Evolutionary conservation across 1,140 invertebrate genomes (phyloP).

Genomic region (Ceratosolen fusciceps): DNA sequence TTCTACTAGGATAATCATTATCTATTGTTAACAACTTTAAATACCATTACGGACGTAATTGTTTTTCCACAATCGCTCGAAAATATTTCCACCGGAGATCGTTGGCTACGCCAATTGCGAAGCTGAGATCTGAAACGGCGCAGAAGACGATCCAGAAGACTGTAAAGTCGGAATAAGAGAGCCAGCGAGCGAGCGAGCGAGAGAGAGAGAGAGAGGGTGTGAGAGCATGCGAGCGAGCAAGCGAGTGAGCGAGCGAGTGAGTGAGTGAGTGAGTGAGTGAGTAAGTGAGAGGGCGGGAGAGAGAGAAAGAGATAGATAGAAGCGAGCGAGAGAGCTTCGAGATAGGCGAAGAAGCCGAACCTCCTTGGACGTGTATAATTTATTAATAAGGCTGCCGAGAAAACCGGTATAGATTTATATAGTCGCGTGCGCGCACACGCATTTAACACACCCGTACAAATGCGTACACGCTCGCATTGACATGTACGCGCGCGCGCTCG

Average conservation of each 20-base stretch:
- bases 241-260: constrained; percentile 38
- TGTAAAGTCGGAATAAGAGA: constrained; percentile 35
- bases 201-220: constrained; percentile 12
- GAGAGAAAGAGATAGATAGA: constrained; percentile 32
- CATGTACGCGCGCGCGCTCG: not conserved
- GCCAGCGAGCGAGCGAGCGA: constrained; percentile 36
- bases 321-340: constrained; percentile 40
- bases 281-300: constrained; percentile 8
- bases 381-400: constrained; percentile 66
- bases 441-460: constrained; percentile 36
- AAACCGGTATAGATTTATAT: constrained; percentile 67
- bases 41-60: not conserved
- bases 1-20: not conserved
- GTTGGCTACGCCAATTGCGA: not conserved
- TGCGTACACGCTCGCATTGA: constrained; percentile 28
- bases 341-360: constrained; percentile 54
- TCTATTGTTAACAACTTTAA: not conserved
- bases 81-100: constrained; percentile 8
- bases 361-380: constrained; percentile 64
- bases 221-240: constrained; percentile 32
- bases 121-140: not conserved
- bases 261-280: constrained; percentile 25
- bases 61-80: not conserved
- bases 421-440: constrained; percentile 56
- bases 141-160: constrained; percentile 26